phyloP scores from a whole-genome alignment of 2,888 invertebrate species.

The Mamestra brassicae region DNA sequence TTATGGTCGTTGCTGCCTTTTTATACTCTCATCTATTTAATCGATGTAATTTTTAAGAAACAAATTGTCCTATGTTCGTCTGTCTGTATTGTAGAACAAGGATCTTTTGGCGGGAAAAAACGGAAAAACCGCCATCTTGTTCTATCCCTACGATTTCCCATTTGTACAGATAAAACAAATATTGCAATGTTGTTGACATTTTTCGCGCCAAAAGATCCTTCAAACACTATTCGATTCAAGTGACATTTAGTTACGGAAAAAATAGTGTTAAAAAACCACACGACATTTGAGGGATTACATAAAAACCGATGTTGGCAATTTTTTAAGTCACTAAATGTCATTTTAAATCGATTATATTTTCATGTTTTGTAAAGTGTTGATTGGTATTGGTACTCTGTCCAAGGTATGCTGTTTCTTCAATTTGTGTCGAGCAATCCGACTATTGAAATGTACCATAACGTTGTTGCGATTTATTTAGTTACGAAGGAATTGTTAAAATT shows the following conservation, averaged over 20 bases:
- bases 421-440: constrained; percentile 62
- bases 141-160: neutral
- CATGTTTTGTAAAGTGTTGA: constrained; percentile 52
- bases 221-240: constrained; percentile 26
- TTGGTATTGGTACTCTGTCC: constrained; percentile 57
- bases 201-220: neutral
- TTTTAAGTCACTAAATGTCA: constrained; percentile 52
- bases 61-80: constrained; percentile 50
- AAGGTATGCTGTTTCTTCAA: constrained; percentile 58
- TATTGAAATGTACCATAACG: constrained; percentile 73
- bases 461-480: constrained; percentile 84
- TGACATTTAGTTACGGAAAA: constrained; percentile 46
- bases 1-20: constrained; percentile 65
- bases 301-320: neutral
- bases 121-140: neutral
- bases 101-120: constrained; percentile 5
- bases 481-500: constrained; percentile 86
- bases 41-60: constrained; percentile 58
- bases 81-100: constrained; percentile 24
- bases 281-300: no score
- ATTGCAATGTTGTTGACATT: neutral
- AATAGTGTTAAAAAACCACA: constrained; percentile 1
- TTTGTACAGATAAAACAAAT: neutral
- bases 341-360: constrained; percentile 44
- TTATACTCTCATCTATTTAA: constrained; percentile 67